Evolutionary conservation across 2,797 vertebrate genomes (phyloP).

Genomic region (Phalloptychus januarius): DNA sequence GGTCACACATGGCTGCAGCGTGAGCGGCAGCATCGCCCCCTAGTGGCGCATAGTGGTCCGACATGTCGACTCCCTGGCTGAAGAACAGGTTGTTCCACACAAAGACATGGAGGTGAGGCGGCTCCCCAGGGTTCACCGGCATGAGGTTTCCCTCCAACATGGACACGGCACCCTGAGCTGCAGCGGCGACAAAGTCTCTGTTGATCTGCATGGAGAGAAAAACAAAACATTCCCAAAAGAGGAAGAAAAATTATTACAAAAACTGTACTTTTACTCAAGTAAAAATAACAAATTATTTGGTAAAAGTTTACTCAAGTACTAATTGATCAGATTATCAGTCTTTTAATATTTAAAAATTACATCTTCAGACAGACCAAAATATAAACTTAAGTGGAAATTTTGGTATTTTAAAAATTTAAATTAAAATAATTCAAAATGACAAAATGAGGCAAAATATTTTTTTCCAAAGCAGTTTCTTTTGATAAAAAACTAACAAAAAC

Average conservation of each 20-base stretch:
- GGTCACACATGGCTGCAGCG: constrained; percentile 88
- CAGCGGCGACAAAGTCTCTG: constrained; percentile 92
- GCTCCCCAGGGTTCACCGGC: constrained; percentile 93
- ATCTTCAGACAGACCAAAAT: too few relatives aligned
- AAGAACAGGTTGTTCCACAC: constrained; percentile 99
- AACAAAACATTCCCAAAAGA: neutral
- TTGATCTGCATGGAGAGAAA: constrained; percentile 83
- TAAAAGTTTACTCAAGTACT: too few relatives aligned
- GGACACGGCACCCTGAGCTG: constrained; percentile 89
- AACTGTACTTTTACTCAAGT: too few relatives aligned
- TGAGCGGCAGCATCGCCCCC: constrained; percentile 92
- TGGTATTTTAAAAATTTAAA: too few relatives aligned
- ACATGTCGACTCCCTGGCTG: constrained; percentile 92
- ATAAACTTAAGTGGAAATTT: too few relatives aligned
- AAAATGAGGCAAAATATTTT: too few relatives aligned
- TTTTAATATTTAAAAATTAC: too few relatives aligned
- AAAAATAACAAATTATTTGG: too few relatives aligned
- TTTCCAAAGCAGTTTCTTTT: too few relatives aligned
- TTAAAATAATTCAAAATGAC: too few relatives aligned
- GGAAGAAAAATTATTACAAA: neutral
- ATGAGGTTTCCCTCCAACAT: constrained; percentile 93
- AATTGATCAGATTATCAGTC: too few relatives aligned
- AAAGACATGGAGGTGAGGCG: constrained; percentile 94
- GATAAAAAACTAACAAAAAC: too few relatives aligned
- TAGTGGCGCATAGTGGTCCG: constrained; percentile 91